Evolutionary conservation across 2,797 vertebrate species (phyloP), one percentile per base, ranked within the genome.

Genomic region (Sebastes hopkinsi): DNA sequence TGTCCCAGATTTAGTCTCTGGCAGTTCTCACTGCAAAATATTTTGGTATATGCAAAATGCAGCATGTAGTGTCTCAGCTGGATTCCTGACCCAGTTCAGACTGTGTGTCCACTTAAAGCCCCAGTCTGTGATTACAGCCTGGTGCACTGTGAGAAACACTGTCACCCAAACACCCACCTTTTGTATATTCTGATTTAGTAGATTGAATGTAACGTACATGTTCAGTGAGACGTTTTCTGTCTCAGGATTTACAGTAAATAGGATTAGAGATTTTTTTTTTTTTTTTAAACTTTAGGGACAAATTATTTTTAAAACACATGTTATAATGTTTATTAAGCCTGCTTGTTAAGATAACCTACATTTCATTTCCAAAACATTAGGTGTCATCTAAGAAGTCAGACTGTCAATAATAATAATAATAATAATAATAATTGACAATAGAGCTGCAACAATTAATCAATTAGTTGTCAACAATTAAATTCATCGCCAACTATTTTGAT

Each of bases 11-110:
- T 92, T 87, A 74, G 65, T 79, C 58, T 81, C 83, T 83, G 84
- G 75, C 81, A 80, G 66, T 88, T 87, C 81, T 90, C 52, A 52
- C 67, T 80, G 83, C 79, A 88, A 92, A 93, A 91, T 92, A 89
- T 93, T 91, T 93, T 89, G 83, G 87, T 89, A 83, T 89, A 92
- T 93, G 90, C 86, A 92, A 91, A 91, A 93, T 90, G 88, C 87
- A 85, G 87, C 79, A 74, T 83, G 61, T 62, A 87, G 77, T 36
- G 91, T 92, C 91, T 94, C 90, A 84, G 84, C 80, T 93, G 90
- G 84, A 92, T 93, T 92, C 89, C 81, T 92, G 91, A 93, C 92
- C 90, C 84, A 93, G 67, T 93, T 95, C 87, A 84, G 64, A 79
- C 75, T 84, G 84, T 90, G 87, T 87, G 88, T 91, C 89, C 90